Percentiles rank a stretch among this genome's conserved stretches.
These are phyloP conservation scores for Acanthurus tractus DNA, from an alignment of 2,797 vertebrate genomes.

Conservation along the genomic window DNA sequence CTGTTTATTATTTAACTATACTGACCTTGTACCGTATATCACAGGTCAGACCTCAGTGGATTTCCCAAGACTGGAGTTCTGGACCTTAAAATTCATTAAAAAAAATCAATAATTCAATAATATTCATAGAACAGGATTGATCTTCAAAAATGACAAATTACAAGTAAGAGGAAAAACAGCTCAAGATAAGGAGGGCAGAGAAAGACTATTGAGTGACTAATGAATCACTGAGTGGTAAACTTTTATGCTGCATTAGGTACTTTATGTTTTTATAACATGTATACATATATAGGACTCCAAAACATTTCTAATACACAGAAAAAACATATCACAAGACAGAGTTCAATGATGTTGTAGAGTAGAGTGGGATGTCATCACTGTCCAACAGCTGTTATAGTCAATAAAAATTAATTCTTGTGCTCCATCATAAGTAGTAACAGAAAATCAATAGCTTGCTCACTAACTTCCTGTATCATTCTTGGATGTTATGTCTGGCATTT, in stretches of 20 bases:
- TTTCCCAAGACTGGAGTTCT: constrained; percentile 67
- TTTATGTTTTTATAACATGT: too few relatives aligned
- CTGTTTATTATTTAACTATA: not conserved
- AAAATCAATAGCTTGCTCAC: too few relatives aligned
- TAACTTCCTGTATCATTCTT: too few relatives aligned
- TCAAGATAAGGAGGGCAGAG: not conserved
- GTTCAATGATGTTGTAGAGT: too few relatives aligned
- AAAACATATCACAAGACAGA: too few relatives aligned
- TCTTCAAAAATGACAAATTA: constrained; percentile 2
- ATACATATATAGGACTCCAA: too few relatives aligned
- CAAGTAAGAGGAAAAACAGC: not conserved
- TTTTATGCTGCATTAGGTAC: not conserved
- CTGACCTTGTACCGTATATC: constrained; percentile 42
- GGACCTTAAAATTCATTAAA: constrained; percentile 63
- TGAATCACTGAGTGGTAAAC: constrained; percentile 1
- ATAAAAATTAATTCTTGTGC: too few relatives aligned
- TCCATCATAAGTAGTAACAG: too few relatives aligned
- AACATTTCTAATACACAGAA: too few relatives aligned
- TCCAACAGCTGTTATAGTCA: too few relatives aligned
- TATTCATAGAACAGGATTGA: not conserved
- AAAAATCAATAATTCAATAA: not conserved
- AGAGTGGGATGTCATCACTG: too few relatives aligned
- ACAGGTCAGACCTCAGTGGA: constrained; percentile 84
- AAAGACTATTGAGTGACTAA: not conserved
- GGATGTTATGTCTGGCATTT: too few relatives aligned